Conservation (phyloP, 2,888 invertebrate genomes). For the Caenorhabditis sp. region DNA sequence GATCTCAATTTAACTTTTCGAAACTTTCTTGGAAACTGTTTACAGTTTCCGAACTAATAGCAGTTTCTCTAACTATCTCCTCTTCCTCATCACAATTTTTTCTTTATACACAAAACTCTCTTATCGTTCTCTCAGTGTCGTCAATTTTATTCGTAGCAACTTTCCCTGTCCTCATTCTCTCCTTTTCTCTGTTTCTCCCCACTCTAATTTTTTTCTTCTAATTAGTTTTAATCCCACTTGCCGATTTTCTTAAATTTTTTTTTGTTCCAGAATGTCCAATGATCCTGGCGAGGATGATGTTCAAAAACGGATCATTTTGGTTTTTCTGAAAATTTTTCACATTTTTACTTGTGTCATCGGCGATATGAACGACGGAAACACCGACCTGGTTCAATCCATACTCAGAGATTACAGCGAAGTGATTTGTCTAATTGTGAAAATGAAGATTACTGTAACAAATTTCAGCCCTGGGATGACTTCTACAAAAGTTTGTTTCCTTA, state of each 20-base stretch:
- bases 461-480: background rate
- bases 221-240: too few species aligned
- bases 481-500: background rate
- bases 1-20: too few species aligned
- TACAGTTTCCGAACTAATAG: too few species aligned
- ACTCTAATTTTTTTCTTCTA: too few species aligned
- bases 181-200: background rate
- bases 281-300: background rate
- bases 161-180: background rate
- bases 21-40: too few species aligned
- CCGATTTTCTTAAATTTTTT: too few species aligned
- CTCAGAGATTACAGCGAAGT: background rate
- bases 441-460: background rate
- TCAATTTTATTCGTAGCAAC: slow-evolving; percentile 16
- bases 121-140: slow-evolving; percentile 1
- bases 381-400: background rate
- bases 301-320: background rate
- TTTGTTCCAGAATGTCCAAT: background rate
- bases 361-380: background rate
- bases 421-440: too few species aligned
- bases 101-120: background rate
- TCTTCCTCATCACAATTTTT: slow-evolving; percentile 10
- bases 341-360: background rate
- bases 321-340: background rate
- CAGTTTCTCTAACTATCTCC: background rate